Conservation (phyloP, 1,140 invertebrate genomes). For the Solenopsis fugax region DNA sequence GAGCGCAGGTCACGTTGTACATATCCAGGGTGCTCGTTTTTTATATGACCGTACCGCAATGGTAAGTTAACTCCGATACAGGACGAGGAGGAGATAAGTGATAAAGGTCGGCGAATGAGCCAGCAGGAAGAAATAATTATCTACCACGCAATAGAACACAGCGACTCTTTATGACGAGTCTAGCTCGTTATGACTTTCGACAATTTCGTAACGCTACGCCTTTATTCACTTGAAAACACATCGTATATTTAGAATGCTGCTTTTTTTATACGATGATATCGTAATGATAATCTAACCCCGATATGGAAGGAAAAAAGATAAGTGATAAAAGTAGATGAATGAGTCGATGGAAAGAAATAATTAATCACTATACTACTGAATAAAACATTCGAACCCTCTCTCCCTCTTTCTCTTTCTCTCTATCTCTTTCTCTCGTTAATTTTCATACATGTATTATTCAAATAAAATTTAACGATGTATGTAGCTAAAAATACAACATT, state of each 20-base stretch:
- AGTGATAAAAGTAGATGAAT: slow-evolving; percentile 52
- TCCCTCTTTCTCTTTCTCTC: too few relatives aligned
- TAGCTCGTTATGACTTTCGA: not conserved
- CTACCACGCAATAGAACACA: slow-evolving; percentile 1
- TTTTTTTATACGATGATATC: slow-evolving; percentile 41
- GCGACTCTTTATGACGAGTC: not conserved
- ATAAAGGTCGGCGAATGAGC: slow-evolving; percentile 39
- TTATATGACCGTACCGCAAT: slow-evolving; percentile 29
- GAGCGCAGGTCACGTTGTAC: slow-evolving; percentile 66
- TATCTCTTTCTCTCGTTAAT: not conserved
- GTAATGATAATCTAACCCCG: slow-evolving; percentile 40
- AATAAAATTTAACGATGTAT: not conserved
- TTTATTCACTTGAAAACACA: not conserved
- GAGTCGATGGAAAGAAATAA: slow-evolving; percentile 43
- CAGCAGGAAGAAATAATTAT: slow-evolving; percentile 48
- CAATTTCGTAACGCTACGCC: not conserved
- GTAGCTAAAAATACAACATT: not conserved
- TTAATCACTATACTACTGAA: slow-evolving; percentile 47
- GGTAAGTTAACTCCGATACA: slow-evolving; percentile 45
- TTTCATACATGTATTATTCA: not conserved
- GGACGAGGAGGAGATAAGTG: slow-evolving; percentile 38
- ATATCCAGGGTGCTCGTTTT: slow-evolving; percentile 54
- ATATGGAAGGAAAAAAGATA: not conserved
- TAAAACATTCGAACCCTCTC: slow-evolving; percentile 18
- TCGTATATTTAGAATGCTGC: slow-evolving; percentile 21